Conservation (phyloP, 2,797 vertebrate species). For the Cyclura pinguis region DNA sequence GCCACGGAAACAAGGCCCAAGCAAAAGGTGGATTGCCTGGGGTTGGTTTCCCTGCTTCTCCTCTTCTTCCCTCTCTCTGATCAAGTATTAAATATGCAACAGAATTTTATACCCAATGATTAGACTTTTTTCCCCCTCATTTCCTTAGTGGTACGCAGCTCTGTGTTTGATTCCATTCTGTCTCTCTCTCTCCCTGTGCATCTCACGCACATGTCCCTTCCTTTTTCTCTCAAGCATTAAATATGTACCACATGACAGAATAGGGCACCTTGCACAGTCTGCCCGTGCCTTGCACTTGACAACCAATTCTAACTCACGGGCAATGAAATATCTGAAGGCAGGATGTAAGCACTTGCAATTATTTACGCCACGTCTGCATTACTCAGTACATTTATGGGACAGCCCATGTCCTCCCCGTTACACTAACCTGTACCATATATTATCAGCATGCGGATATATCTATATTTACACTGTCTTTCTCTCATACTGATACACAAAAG, state of each 20-base stretch:
- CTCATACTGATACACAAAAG: not conserved
- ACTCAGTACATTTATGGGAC: slow-evolving; percentile 69
- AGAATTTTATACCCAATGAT: slow-evolving; percentile 23
- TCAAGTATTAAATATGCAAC: slow-evolving; percentile 48
- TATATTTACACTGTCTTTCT: fast-evolving
- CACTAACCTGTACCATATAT: slow-evolving; percentile 38
- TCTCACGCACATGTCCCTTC: slow-evolving; percentile 64
- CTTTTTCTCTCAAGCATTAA: slow-evolving; percentile 80
- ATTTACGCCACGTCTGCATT: slow-evolving; percentile 71
- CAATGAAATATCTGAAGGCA: slow-evolving; percentile 58
- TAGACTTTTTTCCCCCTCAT: not conserved
- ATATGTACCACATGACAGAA: slow-evolving; percentile 79
- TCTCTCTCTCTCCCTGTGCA: slow-evolving; percentile 2
- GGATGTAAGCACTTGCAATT: slow-evolving; percentile 62
- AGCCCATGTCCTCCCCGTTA: slow-evolving; percentile 47
- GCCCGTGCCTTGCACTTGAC: slow-evolving; percentile 71
- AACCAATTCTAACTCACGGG: slow-evolving; percentile 74
- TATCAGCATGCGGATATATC: not conserved
- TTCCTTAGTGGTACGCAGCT: slow-evolving; percentile 1
- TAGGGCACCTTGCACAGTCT: slow-evolving; percentile 79
- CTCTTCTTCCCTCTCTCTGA: not conserved
- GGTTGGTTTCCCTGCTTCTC: not conserved
- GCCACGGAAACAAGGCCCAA: not conserved
- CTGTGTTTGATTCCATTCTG: not conserved
- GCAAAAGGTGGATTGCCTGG: not conserved